Evolutionary conservation across 1,140 invertebrate genomes (phyloP), one percentile per base, ranked within the genome.

Genomic region (Xylocopa sonorina): DNA sequence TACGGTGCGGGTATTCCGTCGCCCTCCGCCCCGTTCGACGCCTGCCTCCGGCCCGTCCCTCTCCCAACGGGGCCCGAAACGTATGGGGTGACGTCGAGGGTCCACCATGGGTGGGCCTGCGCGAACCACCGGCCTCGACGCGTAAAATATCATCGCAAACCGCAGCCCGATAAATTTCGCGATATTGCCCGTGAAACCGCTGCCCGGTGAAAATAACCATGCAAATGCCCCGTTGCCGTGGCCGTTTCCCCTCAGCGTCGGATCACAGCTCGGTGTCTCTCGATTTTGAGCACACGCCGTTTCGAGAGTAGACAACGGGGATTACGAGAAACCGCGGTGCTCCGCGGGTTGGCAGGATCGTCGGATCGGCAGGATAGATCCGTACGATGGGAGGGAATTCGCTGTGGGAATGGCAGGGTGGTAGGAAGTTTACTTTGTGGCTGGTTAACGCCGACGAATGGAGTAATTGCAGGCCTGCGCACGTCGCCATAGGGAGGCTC

Each of bases 71-170:
- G 82, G 80, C 76, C 88, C 86, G n/a, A 86, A 89, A 91, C 86
- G 87, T 89, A 91, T 89, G 88, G 88, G 89, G 88, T 90, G 86
- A 89, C 84, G 89, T 81, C 64, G 79, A 32, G 75, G 63, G 81
- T 62, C 82, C 89, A 73, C 90, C 90, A 91, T 91, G 90, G 90
- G 89, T 90, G 90, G 90, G 85, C 90, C 82, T 77, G 86, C 84
- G 78, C 75, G 63, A 24, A 74, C 50, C 80, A 48, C 75, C 71
- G 75, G 64, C 72, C 76, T 53, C 81, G 73, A 53, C 87, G 90
- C 81, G 89, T 89, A 90, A 91, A 91, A 90, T 91, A 91, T 91
- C 89, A 91, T 90, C 89, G 86, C 89, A 71, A 90, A 89, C 83
- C 84, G 84, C 85, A 90, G 82, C 88, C 87, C 89, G 89, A 91